These are phyloP conservation scores for Harpalus rufipes DNA, from an alignment of 2,888 invertebrate species.

Conservation along the genomic window DNA sequence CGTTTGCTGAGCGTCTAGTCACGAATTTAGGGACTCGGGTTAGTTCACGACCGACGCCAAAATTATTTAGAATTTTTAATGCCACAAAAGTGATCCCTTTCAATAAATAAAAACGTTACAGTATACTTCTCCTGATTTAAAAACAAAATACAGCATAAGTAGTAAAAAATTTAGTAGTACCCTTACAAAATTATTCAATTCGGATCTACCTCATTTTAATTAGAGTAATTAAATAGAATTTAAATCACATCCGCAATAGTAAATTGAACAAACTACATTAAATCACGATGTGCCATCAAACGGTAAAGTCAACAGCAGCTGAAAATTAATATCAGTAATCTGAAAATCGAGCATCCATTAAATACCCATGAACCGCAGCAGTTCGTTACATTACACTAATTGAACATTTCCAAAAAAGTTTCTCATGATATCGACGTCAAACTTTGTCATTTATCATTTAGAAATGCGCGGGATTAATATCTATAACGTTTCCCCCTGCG, in stretches of 20 bases:
- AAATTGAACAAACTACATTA: conserved; percentile 5
- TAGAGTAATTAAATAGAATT: no score
- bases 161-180: no score
- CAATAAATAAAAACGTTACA: no score
- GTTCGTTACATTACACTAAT: conserved; percentile 42
- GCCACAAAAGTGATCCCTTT: no score
- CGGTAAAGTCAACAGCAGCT: background rate
- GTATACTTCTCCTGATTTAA: no score
- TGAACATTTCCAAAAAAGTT: conserved; percentile 45
- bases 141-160: no score
- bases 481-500: conserved; percentile 29
- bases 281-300: background rate
- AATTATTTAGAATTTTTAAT: no score
- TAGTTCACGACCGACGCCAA: no score
- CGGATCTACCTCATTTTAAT: no score
- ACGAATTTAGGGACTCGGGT: no score
- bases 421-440: conserved; percentile 50
- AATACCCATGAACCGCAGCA: conserved; percentile 20
- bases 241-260: background rate
- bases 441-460: conserved; percentile 65
- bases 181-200: no score
- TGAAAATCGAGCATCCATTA: conserved; percentile 16
- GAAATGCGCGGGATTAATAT: conserved; percentile 53
- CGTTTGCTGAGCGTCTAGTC: no score
- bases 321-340: conserved; percentile 36